Percentiles rank a stretch among this genome's conserved stretches.
phyloP scores from a whole-genome alignment of 2,113 vertebrate species.

The Xenopus borealis region DNA sequence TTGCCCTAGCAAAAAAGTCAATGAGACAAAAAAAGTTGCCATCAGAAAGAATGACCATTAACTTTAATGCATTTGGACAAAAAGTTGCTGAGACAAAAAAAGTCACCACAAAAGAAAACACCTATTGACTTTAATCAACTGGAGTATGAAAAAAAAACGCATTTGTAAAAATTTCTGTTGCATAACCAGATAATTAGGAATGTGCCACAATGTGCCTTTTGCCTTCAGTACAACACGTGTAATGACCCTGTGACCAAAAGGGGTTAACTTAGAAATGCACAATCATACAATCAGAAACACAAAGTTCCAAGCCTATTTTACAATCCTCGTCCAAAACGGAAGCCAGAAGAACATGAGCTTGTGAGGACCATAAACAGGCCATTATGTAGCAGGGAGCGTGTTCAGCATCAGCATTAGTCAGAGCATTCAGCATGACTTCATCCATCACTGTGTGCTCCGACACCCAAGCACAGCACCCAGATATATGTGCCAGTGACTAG shows the following conservation, averaged over 20 bases:
- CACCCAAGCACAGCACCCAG: background rate
- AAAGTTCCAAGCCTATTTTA: conserved; percentile 29
- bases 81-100: too few relatives aligned
- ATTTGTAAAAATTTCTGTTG: too few relatives aligned
- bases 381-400: conserved; percentile 25
- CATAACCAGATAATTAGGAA: too few relatives aligned
- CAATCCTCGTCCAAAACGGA: conserved; percentile 30
- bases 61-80: too few relatives aligned
- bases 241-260: background rate
- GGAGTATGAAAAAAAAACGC: too few relatives aligned
- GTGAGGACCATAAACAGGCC: conserved; percentile 26
- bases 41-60: too few relatives aligned
- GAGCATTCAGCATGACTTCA: conserved; percentile 28
- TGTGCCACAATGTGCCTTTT: too few relatives aligned
- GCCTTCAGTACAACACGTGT: too few relatives aligned
- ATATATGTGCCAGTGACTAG: background rate
- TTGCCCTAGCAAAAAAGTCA: too few relatives aligned
- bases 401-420: conserved; percentile 32
- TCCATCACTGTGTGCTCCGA: background rate
- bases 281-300: conserved; percentile 16
- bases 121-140: too few relatives aligned
- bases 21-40: too few relatives aligned
- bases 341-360: conserved; percentile 20
- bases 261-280: background rate
- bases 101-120: too few relatives aligned